phyloP scores from a whole-genome alignment of 2,113 vertebrate species.

The Corythornis cristatus region DNA sequence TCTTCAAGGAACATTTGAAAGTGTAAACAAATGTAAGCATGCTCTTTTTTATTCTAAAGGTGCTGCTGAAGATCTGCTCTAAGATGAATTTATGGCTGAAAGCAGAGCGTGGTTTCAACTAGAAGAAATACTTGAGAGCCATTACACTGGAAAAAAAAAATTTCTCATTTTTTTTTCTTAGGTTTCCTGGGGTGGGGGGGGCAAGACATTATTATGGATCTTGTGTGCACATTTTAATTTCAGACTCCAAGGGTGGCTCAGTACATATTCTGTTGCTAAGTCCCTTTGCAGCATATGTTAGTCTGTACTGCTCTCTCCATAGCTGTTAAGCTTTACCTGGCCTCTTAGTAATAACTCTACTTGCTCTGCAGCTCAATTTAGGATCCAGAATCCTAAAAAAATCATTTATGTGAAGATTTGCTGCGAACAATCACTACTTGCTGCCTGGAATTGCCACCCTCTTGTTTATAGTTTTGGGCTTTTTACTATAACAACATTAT shows the following conservation, averaged over 20 bases:
- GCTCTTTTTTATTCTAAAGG: neutral
- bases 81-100: neutral
- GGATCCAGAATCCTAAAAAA: neutral
- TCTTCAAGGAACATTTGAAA: neutral
- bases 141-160: neutral
- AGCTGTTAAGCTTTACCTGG: neutral
- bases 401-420: neutral
- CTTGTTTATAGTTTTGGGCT: neutral
- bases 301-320: neutral
- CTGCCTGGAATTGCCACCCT: neutral
- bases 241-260: neutral
- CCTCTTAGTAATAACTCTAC: neutral
- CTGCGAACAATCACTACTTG: neutral
- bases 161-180: neutral
- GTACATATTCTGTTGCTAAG: neutral
- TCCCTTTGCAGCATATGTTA: neutral
- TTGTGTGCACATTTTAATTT: neutral
- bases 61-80: neutral
- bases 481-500: neutral
- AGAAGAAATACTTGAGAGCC: neutral
- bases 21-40: neutral
- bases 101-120: neutral
- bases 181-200: no score
- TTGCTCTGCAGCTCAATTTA: neutral
- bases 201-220: neutral